Percentiles rank a stretch among this genome's conserved stretches.
These are phyloP conservation scores for Epirrita christyi DNA, from an alignment of 2,888 invertebrate species.

Conservation along the genomic window DNA sequence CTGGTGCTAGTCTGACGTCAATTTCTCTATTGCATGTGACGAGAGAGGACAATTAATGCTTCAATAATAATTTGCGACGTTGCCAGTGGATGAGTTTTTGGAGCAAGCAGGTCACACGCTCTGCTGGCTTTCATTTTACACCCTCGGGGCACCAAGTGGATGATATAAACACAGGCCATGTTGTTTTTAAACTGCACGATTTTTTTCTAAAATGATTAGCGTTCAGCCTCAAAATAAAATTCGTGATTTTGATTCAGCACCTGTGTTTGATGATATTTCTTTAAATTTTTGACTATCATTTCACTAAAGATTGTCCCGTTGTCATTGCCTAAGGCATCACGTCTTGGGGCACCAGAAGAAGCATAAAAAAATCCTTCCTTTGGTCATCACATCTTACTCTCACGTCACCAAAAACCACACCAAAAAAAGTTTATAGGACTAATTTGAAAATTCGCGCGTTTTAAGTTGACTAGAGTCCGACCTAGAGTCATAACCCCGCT, in stretches of 20 bases:
- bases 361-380: no score
- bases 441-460: no score
- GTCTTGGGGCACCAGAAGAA: no score
- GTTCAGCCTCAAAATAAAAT: neutral
- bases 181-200: constrained; percentile 11
- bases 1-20: constrained; percentile 9
- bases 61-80: constrained; percentile 41
- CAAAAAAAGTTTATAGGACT: no score
- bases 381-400: no score
- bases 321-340: no score
- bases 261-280: no score
- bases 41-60: constrained; percentile 36
- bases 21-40: constrained; percentile 16
- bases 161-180: constrained; percentile 14
- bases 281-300: no score
- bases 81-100: constrained; percentile 42
- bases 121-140: constrained; percentile 40
- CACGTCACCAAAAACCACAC: no score
- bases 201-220: neutral
- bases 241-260: neutral
- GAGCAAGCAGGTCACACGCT: constrained; percentile 47
- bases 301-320: no score
- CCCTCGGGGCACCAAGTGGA: constrained; percentile 26
- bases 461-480: no score
- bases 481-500: no score